Conservation (phyloP, 2,113 vertebrate species). For the Numenius arquata region DNA sequence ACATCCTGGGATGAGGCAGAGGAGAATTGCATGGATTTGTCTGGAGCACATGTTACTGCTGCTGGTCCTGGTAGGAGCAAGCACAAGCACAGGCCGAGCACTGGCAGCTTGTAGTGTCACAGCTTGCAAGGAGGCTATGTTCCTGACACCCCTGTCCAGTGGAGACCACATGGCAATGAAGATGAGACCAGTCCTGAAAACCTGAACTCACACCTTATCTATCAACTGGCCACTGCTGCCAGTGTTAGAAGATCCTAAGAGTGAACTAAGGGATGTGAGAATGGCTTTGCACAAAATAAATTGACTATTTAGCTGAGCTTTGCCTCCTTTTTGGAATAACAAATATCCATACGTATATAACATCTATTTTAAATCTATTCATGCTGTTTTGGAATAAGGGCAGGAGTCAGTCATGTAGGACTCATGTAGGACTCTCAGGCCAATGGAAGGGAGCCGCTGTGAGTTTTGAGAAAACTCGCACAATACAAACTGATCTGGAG, state of each 20-base stretch:
- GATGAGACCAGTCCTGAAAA: neutral
- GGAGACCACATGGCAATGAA: neutral
- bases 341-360: neutral
- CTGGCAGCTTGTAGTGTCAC: neutral
- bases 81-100: neutral
- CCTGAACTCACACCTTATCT: neutral
- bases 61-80: neutral
- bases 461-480: neutral
- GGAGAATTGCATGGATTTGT: accelerated
- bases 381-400: neutral
- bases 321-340: neutral
- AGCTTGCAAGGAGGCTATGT: neutral
- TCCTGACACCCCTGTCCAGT: neutral
- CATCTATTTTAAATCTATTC: neutral
- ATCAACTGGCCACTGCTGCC: neutral
- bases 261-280: neutral
- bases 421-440: accelerated
- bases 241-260: neutral
- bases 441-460: neutral
- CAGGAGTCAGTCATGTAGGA: accelerated
- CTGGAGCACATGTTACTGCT: neutral
- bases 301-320: neutral
- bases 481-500: neutral
- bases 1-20: neutral
- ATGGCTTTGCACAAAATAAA: neutral